A percentile compares a stretch with the other conserved stretches of the same genome.
Evolutionary conservation across 2,888 invertebrate species (phyloP).

Genomic region (Erynnis tages): DNA sequence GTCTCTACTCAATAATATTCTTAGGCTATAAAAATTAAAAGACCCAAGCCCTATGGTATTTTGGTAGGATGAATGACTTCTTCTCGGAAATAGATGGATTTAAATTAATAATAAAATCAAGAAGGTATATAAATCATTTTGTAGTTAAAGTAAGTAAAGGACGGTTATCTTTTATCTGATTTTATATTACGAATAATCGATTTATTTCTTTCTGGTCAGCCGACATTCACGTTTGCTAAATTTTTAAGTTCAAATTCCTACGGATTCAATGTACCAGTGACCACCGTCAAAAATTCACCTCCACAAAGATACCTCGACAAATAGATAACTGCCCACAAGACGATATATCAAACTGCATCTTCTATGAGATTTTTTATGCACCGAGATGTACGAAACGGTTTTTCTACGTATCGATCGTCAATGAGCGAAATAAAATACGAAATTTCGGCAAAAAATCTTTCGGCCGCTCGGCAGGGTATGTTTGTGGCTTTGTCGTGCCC

Average conservation of each 20-base stretch:
- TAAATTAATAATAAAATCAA: too few relatives aligned
- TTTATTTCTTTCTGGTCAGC: background rate
- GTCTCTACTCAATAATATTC: too few relatives aligned
- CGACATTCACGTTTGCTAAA: background rate
- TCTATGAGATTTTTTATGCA: conserved; percentile 63
- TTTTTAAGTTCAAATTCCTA: background rate
- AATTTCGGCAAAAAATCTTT: conserved; percentile 66
- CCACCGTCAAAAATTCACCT: conserved; percentile 35
- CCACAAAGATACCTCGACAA: conserved; percentile 48
- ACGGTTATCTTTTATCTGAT: too few relatives aligned
- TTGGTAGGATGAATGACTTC: too few relatives aligned
- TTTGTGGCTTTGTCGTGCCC: conserved; percentile 81
- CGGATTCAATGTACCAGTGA: conserved; percentile 2
- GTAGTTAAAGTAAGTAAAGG: too few relatives aligned
- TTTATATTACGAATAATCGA: too few relatives aligned
- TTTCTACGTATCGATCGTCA: conserved; percentile 59
- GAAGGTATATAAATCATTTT: too few relatives aligned
- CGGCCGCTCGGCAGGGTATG: conserved; percentile 74
- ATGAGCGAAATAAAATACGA: conserved; percentile 77
- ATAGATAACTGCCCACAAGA: conserved; percentile 50
- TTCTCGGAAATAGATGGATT: too few relatives aligned
- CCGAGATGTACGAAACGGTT: conserved; percentile 41
- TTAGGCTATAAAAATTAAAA: too few relatives aligned
- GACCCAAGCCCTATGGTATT: too few relatives aligned
- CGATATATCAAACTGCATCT: conserved; percentile 73